These are phyloP conservation scores for Cuculus canorus DNA, from an alignment of 2,797 vertebrate species.

Conservation along the genomic window DNA sequence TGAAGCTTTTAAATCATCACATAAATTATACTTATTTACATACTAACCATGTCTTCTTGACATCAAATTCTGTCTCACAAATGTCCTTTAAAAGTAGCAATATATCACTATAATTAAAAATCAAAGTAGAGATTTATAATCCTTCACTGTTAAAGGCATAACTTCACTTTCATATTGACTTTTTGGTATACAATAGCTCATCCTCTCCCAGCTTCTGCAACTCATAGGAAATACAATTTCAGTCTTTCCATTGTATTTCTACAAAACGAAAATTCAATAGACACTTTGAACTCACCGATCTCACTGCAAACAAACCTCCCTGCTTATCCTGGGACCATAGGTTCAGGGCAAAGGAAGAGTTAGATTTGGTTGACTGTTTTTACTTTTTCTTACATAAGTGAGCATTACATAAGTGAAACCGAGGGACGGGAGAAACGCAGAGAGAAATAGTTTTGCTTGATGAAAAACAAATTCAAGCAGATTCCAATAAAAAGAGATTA, in stretches of 20 bases:
- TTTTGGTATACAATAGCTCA: background rate
- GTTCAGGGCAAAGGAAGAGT: background rate
- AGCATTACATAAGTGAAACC: background rate
- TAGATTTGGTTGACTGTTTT: background rate
- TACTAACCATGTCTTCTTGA: constrained; percentile 23
- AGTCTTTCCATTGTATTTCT: background rate
- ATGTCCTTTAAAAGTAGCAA: constrained; percentile 8
- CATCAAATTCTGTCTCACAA: constrained; percentile 26
- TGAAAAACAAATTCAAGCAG: background rate
- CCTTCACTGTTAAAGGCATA: background rate
- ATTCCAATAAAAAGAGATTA: background rate
- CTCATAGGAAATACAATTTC: background rate
- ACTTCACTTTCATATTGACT: background rate
- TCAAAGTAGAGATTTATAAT: constrained; percentile 36
- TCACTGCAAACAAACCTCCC: background rate
- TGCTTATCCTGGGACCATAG: background rate
- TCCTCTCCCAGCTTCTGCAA: background rate
- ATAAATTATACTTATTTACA: constrained; percentile 59
- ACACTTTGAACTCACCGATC: background rate
- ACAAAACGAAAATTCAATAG: background rate
- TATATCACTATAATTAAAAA: constrained; percentile 53
- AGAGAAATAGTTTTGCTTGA: background rate
- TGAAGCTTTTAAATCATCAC: constrained; percentile 49
- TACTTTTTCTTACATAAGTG: background rate
- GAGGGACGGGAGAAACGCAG: background rate